These are phyloP conservation scores for Steinernema scapterisci DNA, from an alignment of 2,888 invertebrate genomes.

Conservation along the genomic window DNA sequence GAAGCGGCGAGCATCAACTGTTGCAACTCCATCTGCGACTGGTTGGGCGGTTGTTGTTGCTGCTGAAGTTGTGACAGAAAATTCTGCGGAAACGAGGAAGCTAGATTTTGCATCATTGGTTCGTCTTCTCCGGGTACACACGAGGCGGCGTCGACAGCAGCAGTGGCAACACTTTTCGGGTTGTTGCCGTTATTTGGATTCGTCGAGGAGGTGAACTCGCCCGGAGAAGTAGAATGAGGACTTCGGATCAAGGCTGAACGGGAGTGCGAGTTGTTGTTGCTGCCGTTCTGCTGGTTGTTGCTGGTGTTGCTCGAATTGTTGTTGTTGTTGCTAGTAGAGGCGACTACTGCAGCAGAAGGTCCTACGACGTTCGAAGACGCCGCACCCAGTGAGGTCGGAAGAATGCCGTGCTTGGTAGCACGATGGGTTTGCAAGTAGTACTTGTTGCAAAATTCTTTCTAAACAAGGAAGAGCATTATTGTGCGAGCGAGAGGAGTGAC, in stretches of 20 bases:
- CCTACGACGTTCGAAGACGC: conserved; percentile 8
- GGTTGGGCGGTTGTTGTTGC: conserved; percentile 3
- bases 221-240: background rate
- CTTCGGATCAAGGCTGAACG: background rate
- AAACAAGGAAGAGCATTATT: background rate
- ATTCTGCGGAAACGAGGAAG: background rate
- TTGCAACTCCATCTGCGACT: conserved; percentile 26
- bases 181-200: background rate
- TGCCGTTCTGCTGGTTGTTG: background rate
- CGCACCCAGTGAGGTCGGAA: conserved; percentile 21
- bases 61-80: conserved; percentile 17
- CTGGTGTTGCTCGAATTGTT: background rate
- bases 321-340: conserved; percentile 16
- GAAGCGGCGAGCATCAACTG: conserved; percentile 20
- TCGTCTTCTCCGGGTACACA: conserved; percentile 22
- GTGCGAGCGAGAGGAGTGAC: background rate
- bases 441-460: conserved; percentile 95
- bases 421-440: conserved; percentile 97
- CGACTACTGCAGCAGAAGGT: conserved; percentile 17
- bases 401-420: conserved; percentile 92
- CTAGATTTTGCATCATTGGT: conserved; percentile 24
- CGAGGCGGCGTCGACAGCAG: background rate
- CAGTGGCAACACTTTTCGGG: no score
- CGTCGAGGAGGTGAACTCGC: background rate
- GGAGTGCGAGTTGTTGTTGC: background rate